Conservation (phyloP, 2,797 vertebrate species). For the Carcharodon carcharias region DNA sequence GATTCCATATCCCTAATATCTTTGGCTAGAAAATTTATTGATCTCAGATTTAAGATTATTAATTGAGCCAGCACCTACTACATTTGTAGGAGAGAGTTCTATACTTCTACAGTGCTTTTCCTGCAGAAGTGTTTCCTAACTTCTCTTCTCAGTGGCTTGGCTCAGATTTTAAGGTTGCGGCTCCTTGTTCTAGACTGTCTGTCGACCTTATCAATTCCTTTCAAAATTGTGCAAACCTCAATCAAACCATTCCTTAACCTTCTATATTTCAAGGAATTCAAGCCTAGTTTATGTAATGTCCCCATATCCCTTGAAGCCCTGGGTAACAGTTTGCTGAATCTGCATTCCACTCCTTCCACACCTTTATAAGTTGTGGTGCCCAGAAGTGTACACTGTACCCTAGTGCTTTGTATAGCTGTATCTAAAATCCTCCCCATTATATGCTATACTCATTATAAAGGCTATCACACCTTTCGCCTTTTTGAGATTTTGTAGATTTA, state of each 20-base stretch:
- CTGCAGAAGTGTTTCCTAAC: background rate
- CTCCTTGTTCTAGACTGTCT: background rate
- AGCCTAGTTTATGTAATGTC: background rate
- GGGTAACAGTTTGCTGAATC: background rate
- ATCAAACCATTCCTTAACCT: background rate
- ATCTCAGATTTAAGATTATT: background rate
- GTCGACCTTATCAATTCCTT: background rate
- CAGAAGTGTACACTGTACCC: background rate
- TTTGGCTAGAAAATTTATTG: background rate
- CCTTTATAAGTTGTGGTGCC: background rate
- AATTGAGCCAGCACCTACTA: background rate
- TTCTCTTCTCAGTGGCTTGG: background rate
- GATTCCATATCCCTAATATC: background rate
- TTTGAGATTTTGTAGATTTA: no score
- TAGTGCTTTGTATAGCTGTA: background rate
- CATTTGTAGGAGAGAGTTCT: background rate
- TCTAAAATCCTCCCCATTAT: background rate
- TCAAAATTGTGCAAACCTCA: background rate
- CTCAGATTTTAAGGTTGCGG: background rate
- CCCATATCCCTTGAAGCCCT: background rate
- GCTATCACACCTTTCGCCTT: no score
- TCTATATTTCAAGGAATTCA: background rate
- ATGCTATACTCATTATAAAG: no score
- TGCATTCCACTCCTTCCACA: background rate
- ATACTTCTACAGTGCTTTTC: background rate